Conservation (phyloP, 1,140 invertebrate genomes). For the Drosophila aff. region DNA sequence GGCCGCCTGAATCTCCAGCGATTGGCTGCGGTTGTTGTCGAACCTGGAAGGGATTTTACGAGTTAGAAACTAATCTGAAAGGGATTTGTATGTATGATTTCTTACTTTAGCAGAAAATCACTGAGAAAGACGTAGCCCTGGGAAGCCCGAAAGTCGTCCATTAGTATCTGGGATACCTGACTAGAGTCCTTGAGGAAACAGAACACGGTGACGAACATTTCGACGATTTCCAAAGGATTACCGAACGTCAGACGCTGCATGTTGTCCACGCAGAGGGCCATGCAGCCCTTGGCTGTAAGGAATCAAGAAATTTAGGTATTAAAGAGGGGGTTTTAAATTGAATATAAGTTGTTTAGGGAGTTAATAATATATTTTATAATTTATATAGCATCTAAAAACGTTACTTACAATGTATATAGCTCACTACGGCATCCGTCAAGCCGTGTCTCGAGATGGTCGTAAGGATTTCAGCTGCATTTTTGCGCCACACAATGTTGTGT, state of each 20-base stretch:
- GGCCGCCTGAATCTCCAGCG: constrained; percentile 93
- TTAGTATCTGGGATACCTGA: constrained; percentile 95
- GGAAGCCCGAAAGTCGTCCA: constrained; percentile 97
- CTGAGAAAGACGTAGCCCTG: constrained; percentile 98
- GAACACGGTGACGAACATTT: constrained; percentile 99
- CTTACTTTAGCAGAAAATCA: constrained; percentile 96
- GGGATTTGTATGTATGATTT: fast-evolving
- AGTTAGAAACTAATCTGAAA: background rate
- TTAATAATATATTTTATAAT: background rate
- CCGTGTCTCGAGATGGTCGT: constrained; percentile 98
- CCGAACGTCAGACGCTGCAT: constrained; percentile 97
- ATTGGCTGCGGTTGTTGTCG: constrained; percentile 90
- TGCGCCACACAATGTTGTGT: constrained; percentile 97
- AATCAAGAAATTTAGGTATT: background rate
- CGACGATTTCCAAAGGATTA: constrained; percentile 97
- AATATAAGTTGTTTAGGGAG: background rate
- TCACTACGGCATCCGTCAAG: constrained; percentile 95
- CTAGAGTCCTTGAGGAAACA: constrained; percentile 99
- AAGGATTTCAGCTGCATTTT: constrained; percentile 95
- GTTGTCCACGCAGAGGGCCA: constrained; percentile 97
- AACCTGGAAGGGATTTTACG: constrained; percentile 86
- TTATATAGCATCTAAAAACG: background rate
- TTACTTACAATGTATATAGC: constrained; percentile 97
- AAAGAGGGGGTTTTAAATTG: background rate
- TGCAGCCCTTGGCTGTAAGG: constrained; percentile 95